Base-by-base conservation (phyloP, 2,888 invertebrate species). In the Trachelus tabidus region DNA sequence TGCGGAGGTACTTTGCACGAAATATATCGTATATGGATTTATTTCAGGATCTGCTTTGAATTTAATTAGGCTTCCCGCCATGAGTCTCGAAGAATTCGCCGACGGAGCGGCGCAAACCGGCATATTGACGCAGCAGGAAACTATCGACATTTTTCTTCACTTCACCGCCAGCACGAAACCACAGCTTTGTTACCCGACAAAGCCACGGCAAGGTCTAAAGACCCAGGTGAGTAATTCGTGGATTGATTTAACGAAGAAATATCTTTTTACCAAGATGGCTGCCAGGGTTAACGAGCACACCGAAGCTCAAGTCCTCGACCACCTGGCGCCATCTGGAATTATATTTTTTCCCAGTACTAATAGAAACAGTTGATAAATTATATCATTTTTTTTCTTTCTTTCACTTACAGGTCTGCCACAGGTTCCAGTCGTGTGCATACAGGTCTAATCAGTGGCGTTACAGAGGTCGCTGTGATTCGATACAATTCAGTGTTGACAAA, bases 381-480 rank as follows among this genome's bases (percentile, higher is more conserved):
- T 69, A 12, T 37, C 69, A 71, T 37, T 74, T 77, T 79, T 80
- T 83, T 86, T 82, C 76, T 11, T 35, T 35, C 35, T 12, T 11
- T 91, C 4, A 12, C 37, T 37, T 91, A 23, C 93, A 97, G 95
- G 96, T 98, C 76, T 98, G 98, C 89, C 98, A 98, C 92, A 94
- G 98, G 90, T 99, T 99, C 91, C 98, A 98, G 92, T 98, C 98
- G 12, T 98, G 98, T 88, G 98, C 98, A 6, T 98, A 98, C 92
- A 95, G 98, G 85, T 97, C 97, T 88, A 99, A 98, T 90, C 98
- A 99, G 91, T 99, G 99, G 98, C 95, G 98, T 77, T 99, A 99
- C 91, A 94, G 99, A 85, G 98, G 98, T 1, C 94, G 98, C 77
- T 98, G 98, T 91, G 99, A 99, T 91, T 98, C 98, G 79, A 98